Evolutionary conservation across 2,797 vertebrate genomes (phyloP), one percentile per base, ranked within the genome.

Genomic region (Acanthurus leucopareius): DNA sequence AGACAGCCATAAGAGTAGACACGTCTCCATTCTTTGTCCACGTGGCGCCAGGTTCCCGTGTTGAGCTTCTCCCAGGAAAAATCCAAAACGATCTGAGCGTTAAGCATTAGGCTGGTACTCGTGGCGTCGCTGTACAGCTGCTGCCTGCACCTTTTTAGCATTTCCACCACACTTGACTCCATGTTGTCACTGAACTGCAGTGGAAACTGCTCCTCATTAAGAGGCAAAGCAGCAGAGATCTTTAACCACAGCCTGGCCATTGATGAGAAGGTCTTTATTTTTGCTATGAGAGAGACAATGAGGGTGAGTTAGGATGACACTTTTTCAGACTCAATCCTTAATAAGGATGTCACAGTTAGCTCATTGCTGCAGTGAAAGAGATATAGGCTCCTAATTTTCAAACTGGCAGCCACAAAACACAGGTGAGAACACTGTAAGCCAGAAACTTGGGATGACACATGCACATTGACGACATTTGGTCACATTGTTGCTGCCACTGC

Each of bases 21-120:
- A 0, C 92, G 93, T 14, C 97, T 95, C 98, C 98, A 99, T 47
- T 95, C 96, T 82, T 96, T 96, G 89, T 96, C 91, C 73, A 99
- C 94, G 0, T 96, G 92, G 10, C 85, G 91, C 98, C 98, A 99
- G 0, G 96, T 95, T 1, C 96, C 96, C 0, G 92, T 94, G 93
- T 99, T 97, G 72, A 99, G 96, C 57, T 91, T 96, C 91, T 99
- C 98, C 97, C 97, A 99, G 0, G 97, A 90, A 45, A 95, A 93
- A 80, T 98, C 97, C 11, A 97, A 77, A 59, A 97, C 10, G 7
- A 93, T 83, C 90, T 97, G 95, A 14, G 96, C 94, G 0, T 82
- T 75, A 28, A 95, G 91, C 69, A 82, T 67, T 7, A 86, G 94
- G 42, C 53, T 47, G 11, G 35, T 0, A 2, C 47, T 20, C 0